Base-by-base conservation (phyloP, 2,888 invertebrate genomes). In the Macroteleia sp. region DNA sequence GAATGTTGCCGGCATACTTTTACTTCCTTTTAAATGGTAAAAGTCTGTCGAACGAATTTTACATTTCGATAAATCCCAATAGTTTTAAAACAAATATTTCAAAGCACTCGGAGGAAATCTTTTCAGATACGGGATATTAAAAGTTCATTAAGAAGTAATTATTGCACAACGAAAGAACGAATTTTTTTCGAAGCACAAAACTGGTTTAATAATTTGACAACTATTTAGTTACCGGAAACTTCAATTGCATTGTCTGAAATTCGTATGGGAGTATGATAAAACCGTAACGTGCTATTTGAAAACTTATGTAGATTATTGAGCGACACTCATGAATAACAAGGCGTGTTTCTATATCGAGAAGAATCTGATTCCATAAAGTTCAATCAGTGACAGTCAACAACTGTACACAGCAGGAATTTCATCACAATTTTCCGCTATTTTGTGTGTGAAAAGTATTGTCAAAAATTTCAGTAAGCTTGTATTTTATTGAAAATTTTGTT, bases 221-320 rank as follows among this genome's bases (percentile, higher is more conserved):
- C 28, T 28, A 50, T 61, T 50, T 36, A 54, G 54, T 25, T 46
- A 25, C 9, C 16, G n/a, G 16, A 1, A 61, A 61, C 14, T 61
- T 44, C 8, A 36, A 9, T 12, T 61, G 36, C 54, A 54, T 56
- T 62, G 62, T 62, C 30, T 30, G 46, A 44, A 54, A 54, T 62
- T 71, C 30, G 46, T 52, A 36, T 61, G 54, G 50, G 54, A 54
- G 39, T 34, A 54, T 30, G 39, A 32, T 61, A 61, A 71, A 70
- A 46, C 54, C 61, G 36, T 41, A 25, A 54, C 46, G 25, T 61
- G 54, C 54, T 61, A 59, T 52, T 41, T 70, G 12, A 12, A 71
- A 71, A 71, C 70, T 71, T 54, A 54, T 61, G 54, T 54, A 61
- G 61, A 44, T 71, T 71, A 71, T 71, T 39, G 44, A n/a, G n/a